Conservation (phyloP, 1,140 invertebrate species). For the Hesperophylax magnus region DNA sequence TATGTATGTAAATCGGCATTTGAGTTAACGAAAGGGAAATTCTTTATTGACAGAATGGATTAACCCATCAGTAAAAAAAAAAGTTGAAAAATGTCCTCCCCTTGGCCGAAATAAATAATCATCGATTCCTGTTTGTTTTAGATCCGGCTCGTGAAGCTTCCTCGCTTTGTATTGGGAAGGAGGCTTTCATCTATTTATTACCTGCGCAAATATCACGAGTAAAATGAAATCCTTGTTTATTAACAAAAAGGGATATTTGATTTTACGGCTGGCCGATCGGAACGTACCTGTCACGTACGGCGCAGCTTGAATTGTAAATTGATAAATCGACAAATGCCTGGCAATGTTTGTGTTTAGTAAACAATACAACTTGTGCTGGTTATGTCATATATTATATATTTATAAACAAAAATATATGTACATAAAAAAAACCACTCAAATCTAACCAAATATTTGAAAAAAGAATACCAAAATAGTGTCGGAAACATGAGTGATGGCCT, state of each 20-base stretch:
- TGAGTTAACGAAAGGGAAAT: no score
- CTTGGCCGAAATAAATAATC: conserved; percentile 17
- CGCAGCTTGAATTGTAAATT: not conserved
- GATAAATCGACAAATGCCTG: no score
- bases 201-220: conserved; percentile 25
- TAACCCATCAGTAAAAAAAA: not conserved
- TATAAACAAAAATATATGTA: no score
- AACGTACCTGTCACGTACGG: not conserved
- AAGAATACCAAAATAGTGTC: no score
- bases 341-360: no score
- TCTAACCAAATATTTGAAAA: no score
- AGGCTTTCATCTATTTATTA: conserved; percentile 20
- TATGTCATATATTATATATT: no score
- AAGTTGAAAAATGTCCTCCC: not conserved
- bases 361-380: no score
- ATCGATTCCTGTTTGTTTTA: conserved; percentile 20
- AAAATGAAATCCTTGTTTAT: conserved; percentile 32
- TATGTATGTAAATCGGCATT: no score
- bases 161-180: not conserved
- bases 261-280: conserved; percentile 1
- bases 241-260: conserved; percentile 39
- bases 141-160: conserved; percentile 14
- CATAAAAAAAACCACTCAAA: no score
- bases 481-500: no score
- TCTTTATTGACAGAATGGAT: no score